phyloP scores from a whole-genome alignment of 2,797 vertebrate genomes.

The Aphelocoma californica region DNA sequence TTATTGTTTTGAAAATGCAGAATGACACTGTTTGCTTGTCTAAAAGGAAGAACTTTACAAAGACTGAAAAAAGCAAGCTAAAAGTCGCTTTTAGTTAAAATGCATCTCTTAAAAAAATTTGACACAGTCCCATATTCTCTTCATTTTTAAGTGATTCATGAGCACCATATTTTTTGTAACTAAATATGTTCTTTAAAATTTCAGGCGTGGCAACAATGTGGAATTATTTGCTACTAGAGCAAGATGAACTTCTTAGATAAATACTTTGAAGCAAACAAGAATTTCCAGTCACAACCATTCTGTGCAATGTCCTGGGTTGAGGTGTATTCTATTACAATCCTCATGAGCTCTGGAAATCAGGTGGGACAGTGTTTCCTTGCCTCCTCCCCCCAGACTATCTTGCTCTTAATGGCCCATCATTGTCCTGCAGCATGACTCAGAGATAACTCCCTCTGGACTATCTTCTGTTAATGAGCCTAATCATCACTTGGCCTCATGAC shows the following conservation, averaged over 20 bases:
- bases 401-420: too few relatives aligned
- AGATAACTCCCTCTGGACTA: too few relatives aligned
- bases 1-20: neutral
- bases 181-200: neutral
- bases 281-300: neutral
- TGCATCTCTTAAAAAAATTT: neutral
- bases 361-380: too few relatives aligned
- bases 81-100: neutral
- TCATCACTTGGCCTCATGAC: too few relatives aligned
- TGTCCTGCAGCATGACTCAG: too few relatives aligned
- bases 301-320: neutral
- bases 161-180: neutral
- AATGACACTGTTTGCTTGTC: neutral
- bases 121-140: neutral
- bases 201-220: neutral
- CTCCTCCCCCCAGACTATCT: too few relatives aligned
- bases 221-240: neutral
- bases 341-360: too few relatives aligned
- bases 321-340: too few relatives aligned
- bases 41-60: neutral
- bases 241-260: neutral
- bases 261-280: neutral
- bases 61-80: neutral
- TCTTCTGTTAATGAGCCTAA: too few relatives aligned
- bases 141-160: neutral